These are phyloP conservation scores for Epiblema foenella DNA, from an alignment of 2,888 invertebrate genomes.

Conservation along the genomic window DNA sequence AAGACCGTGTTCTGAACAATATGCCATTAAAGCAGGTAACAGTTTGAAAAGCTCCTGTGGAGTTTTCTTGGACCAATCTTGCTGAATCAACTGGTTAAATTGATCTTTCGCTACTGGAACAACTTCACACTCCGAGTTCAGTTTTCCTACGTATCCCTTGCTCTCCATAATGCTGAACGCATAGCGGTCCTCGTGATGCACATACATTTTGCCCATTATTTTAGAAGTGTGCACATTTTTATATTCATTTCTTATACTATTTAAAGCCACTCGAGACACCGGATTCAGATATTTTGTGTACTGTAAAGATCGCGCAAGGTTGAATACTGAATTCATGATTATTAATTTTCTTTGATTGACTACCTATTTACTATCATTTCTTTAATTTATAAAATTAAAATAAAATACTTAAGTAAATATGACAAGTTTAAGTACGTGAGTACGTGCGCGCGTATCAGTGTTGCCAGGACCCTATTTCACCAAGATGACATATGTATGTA, in stretches of 20 bases:
- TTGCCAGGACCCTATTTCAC: too few species aligned
- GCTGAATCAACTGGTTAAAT: slow-evolving; percentile 57
- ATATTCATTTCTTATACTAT: slow-evolving; percentile 47
- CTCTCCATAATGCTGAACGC: slow-evolving; percentile 72
- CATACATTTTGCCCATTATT: slow-evolving; percentile 63
- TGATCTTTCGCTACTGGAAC: slow-evolving; percentile 52
- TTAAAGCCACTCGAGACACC: slow-evolving; percentile 48
- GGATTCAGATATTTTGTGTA: slow-evolving; percentile 12
- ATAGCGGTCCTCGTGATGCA: slow-evolving; percentile 74
- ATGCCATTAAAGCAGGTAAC: slow-evolving; percentile 65
- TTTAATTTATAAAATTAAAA: not conserved
- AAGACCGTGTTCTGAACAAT: slow-evolving; percentile 62
- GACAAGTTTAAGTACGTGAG: too few species aligned
- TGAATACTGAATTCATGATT: slow-evolving; percentile 28
- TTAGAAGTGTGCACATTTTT: slow-evolving; percentile 57
- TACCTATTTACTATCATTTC: not conserved
- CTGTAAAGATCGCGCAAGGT: slow-evolving; percentile 16
- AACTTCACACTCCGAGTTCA: slow-evolving; percentile 49
- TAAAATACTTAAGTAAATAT: too few species aligned
- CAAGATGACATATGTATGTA: too few species aligned
- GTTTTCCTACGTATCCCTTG: slow-evolving; percentile 63
- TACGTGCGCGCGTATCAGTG: too few species aligned
- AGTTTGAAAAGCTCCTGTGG: slow-evolving; percentile 60
- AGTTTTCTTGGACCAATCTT: slow-evolving; percentile 63
- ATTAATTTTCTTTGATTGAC: too few species aligned